These are phyloP conservation scores for Calliphora vomitoria DNA, from an alignment of 2,888 invertebrate genomes.

Conservation along the genomic window DNA sequence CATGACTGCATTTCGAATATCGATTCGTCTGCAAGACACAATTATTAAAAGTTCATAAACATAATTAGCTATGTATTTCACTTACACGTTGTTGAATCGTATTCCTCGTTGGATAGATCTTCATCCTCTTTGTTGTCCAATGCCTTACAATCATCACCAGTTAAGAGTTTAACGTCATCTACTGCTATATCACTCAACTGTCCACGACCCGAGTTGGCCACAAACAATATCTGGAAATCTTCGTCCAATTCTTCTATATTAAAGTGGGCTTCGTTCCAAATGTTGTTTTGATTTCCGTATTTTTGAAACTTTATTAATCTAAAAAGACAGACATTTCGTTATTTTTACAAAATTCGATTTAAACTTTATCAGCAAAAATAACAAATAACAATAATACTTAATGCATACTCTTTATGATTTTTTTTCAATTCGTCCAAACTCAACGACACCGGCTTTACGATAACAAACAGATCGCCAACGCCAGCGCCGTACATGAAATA, in stretches of 20 bases:
- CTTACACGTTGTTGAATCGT: constrained; percentile 69
- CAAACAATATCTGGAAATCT: constrained; percentile 89
- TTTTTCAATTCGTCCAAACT: constrained; percentile 76
- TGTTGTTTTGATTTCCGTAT: constrained; percentile 89
- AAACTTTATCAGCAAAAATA: background rate
- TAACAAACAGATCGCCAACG: constrained; percentile 86
- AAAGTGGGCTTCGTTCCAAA: constrained; percentile 87
- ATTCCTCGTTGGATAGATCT: constrained; percentile 67
- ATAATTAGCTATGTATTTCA: background rate
- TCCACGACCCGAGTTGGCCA: constrained; percentile 88
- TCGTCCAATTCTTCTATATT: constrained; percentile 84
- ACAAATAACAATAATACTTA: background rate
- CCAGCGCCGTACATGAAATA: constrained; percentile 92
- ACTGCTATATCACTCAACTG: constrained; percentile 92
- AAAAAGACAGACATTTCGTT: background rate
- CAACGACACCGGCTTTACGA: constrained; percentile 85
- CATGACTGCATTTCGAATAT: constrained; percentile 85
- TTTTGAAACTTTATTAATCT: constrained; percentile 86
- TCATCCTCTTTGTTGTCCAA: constrained; percentile 51
- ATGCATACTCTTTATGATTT: constrained; percentile 70
- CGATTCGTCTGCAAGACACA: constrained; percentile 72
- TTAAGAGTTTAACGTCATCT: constrained; percentile 90
- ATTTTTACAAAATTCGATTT: background rate
- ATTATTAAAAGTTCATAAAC: background rate
- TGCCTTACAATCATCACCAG: constrained; percentile 80